Evolutionary conservation across 2,113 vertebrate genomes (phyloP), one percentile per base, ranked within the genome.

Genomic region (Paramisgurnus dabryanus): DNA sequence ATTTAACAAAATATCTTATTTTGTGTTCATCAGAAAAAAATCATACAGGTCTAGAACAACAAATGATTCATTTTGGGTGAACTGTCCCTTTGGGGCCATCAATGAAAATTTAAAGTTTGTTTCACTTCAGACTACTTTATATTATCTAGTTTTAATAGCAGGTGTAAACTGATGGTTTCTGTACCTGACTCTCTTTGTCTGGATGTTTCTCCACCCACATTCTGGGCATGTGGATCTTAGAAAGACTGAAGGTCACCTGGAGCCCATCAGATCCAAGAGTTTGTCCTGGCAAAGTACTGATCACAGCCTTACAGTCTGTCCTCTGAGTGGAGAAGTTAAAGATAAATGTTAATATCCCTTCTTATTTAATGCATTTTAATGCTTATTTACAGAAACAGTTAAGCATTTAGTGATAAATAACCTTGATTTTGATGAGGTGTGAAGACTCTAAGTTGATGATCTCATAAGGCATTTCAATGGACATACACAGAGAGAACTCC

Each of bases 171-270:
- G 27, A 34, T 34, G 27, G 50, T 47, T 78, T 70, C 8, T 41
- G 9, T 55, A 95, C 94, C 92, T 96, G 93, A 43, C 91, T 96
- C 82, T 92, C 91, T 87, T 95, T 94, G 64, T 94, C 90, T 17
- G 94, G 94, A 88, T 96, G 93, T 57, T 93, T 94, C 85, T 97
- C 95, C 78, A 96, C 93, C 93, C 95, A 95, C 94, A 96, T 98
- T 88, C 94, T 92, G 83, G 93, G 93, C 41, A 94, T 89, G 86
- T 94, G 92, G 0, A 90, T 83, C 71, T 95, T 77, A 80, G 87
- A 86, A 88, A 96, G 87, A 65, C 65, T 86, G 78, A 97, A 74
- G 34, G 77, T 88, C 68, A 96, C 85, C 86, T 89, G 89, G 90
- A 96, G 95, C 4, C 95, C 94, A 1, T 82, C 82, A 1, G 83